Conservation (phyloP, 2,113 vertebrate species). For the Gallinago jamesoni region DNA sequence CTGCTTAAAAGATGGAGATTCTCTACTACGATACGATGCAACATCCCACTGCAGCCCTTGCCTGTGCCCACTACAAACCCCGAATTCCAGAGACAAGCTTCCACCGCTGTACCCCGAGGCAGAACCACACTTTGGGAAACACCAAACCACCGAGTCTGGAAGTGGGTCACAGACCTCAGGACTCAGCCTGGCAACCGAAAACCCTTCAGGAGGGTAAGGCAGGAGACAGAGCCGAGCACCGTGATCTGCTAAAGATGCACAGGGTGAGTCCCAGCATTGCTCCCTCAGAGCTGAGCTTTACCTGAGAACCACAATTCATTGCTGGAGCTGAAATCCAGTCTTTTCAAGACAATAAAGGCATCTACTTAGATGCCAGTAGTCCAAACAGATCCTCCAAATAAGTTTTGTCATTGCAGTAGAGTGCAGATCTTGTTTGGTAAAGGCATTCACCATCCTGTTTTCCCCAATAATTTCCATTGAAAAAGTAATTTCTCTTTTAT, state of each 20-base stretch:
- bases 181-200: neutral
- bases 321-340: neutral
- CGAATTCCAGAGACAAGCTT: neutral
- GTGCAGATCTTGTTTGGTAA: neutral
- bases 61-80: neutral
- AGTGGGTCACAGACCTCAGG: neutral
- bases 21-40: neutral
- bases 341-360: neutral
- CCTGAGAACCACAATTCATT: neutral
- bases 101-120: accelerated
- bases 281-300: neutral
- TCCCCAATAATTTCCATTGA: neutral
- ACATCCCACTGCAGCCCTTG: neutral
- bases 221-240: neutral
- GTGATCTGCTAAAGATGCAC: neutral
- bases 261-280: neutral
- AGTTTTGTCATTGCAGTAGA: neutral
- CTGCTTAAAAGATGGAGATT: no score
- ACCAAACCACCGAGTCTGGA: no score
- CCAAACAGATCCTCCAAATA: neutral
- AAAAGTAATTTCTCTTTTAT: neutral
- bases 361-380: neutral
- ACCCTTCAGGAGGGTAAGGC: no score
- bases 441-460: neutral
- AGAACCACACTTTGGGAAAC: neutral